Evolutionary conservation across 2,888 invertebrate species (phyloP).

Genomic region (Drepana falcataria): DNA sequence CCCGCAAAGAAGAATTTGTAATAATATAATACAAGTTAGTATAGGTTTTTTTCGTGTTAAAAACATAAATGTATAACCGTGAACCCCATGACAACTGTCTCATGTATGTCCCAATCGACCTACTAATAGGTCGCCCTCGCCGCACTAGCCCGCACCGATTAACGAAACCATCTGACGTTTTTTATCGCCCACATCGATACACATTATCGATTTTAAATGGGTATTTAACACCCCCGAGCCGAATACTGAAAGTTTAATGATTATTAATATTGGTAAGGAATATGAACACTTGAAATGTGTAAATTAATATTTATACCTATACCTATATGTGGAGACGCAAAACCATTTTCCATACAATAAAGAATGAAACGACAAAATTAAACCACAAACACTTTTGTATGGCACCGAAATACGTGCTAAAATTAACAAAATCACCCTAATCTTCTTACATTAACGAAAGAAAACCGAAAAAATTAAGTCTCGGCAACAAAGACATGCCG

Average conservation of each 20-base stretch:
- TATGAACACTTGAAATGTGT: too few species aligned
- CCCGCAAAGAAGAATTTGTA: too few species aligned
- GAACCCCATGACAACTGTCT: conserved; percentile 17
- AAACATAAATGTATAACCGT: neutral
- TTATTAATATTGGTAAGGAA: too few species aligned
- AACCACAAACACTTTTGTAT: too few species aligned
- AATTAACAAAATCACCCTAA: conserved; percentile 3
- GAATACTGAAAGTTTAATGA: neutral
- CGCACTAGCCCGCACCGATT: conserved; percentile 9
- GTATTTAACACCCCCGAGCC: neutral
- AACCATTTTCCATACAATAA: too few species aligned
- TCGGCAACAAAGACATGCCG: conserved; percentile 66
- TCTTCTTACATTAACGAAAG: conserved; percentile 12
- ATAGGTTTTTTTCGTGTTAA: too few species aligned
- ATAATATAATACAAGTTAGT: too few species aligned
- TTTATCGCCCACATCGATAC: neutral
- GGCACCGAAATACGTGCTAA: neutral
- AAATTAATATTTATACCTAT: too few species aligned
- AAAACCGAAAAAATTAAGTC: conserved; percentile 38
- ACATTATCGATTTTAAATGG: neutral
- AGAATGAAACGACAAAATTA: too few species aligned
- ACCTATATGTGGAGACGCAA: too few species aligned
- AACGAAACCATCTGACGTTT: neutral
- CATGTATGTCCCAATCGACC: conserved; percentile 67
- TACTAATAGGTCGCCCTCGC: conserved; percentile 42